phyloP scores from a whole-genome alignment of 2,113 vertebrate species.

The Chloropsis cyanopogon region DNA sequence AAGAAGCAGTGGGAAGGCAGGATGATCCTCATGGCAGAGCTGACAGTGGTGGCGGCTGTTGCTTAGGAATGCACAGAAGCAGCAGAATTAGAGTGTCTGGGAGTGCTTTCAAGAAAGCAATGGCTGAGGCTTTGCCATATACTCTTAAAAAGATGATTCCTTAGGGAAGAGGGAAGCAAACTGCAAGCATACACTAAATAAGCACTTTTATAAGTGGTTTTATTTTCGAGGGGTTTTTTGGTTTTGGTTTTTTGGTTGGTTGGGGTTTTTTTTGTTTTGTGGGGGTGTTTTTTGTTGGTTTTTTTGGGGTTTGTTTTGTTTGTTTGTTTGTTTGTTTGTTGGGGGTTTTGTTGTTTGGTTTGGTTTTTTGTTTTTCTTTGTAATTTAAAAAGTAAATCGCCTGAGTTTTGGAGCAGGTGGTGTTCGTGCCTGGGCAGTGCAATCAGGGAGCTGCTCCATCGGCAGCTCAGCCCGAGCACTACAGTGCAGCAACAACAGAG shows the following conservation, averaged over 20 bases:
- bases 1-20: constrained; percentile 3
- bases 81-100: neutral
- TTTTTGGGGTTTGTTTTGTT: neutral
- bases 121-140: neutral
- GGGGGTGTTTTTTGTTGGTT: too few relatives aligned
- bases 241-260: neutral
- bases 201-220: neutral
- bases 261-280: too few relatives aligned
- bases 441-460: neutral
- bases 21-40: neutral
- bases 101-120: neutral
- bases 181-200: neutral
- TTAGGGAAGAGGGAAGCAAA: neutral
- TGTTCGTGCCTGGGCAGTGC: neutral
- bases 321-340: neutral
- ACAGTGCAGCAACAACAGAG: neutral
- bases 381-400: neutral
- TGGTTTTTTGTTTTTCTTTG: neutral
- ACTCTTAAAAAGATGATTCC: neutral
- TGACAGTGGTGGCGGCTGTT: neutral
- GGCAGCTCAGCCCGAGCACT: neutral
- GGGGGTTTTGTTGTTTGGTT: too few relatives aligned
- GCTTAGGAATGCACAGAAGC: constrained; percentile 13
- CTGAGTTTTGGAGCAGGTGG: neutral
- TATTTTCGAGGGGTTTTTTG: neutral